phyloP scores from a whole-genome alignment of 2,113 vertebrate species.

The Platysteira castanea region DNA sequence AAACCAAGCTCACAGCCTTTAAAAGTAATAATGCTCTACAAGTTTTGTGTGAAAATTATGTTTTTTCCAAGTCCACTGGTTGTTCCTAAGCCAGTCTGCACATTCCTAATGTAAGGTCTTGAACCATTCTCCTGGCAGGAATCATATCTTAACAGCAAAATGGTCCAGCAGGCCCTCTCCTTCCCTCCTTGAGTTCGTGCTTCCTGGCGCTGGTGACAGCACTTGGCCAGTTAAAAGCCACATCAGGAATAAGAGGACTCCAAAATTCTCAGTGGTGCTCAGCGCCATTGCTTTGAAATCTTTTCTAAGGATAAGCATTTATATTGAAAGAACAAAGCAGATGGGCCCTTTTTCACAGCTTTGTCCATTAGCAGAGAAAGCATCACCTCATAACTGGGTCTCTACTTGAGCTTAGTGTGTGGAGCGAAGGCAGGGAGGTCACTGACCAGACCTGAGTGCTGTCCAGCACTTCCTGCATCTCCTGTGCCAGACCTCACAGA shows the following conservation, averaged over 20 bases:
- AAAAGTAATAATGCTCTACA: background rate
- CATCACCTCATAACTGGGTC: background rate
- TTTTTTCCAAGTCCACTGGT: background rate
- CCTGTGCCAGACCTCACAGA: background rate
- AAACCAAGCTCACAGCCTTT: background rate
- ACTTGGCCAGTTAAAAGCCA: background rate
- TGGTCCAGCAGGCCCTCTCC: background rate
- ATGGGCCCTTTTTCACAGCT: background rate
- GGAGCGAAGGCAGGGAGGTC: background rate
- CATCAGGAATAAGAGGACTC: background rate
- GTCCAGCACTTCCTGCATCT: background rate
- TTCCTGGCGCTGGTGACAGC: background rate
- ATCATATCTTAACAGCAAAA: background rate
- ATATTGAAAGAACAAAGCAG: background rate
- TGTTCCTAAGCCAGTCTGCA: background rate
- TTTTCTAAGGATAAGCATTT: background rate
- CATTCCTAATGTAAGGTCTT: background rate
- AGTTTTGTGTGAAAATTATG: background rate
- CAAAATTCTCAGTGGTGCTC: background rate
- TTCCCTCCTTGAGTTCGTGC: background rate
- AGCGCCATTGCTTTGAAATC: background rate
- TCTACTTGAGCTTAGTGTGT: accelerated
- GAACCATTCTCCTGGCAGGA: background rate
- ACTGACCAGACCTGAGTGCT: accelerated
- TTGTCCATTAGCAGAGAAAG: background rate